phyloP scores from a whole-genome alignment of 2,888 invertebrate species.

The Eubasilissa splendida region DNA sequence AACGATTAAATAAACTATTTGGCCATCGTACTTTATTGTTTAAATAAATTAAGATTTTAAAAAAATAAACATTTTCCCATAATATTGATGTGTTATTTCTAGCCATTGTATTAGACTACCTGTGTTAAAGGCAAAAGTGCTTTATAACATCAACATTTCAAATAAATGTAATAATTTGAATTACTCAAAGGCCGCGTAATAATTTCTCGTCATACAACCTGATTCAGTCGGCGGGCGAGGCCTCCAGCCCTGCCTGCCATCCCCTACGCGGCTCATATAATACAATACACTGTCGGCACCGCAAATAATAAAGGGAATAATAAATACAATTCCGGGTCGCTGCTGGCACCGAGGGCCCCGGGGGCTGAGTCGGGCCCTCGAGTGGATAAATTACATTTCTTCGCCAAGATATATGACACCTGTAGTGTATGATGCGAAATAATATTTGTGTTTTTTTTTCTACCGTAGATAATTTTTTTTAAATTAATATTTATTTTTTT shows the following conservation, averaged over 20 bases:
- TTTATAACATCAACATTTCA: background rate
- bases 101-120: no score
- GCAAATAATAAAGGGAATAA: constrained; percentile 47
- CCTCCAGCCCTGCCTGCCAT: constrained; percentile 1
- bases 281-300: constrained; percentile 48
- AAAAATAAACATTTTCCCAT: no score
- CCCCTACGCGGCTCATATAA: constrained; percentile 43
- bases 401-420: constrained; percentile 50
- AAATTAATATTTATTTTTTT: no score
- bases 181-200: constrained; percentile 27
- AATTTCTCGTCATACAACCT: constrained; percentile 10
- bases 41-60: no score
- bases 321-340: constrained; percentile 44
- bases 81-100: no score
- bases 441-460: no score
- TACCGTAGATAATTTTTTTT: no score
- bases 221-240: constrained; percentile 13
- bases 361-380: background rate
- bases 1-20: no score
- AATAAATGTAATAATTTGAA: constrained; percentile 28
- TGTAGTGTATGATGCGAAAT: constrained; percentile 8
- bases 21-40: no score
- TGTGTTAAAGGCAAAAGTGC: no score
- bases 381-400: constrained; percentile 51
- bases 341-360: constrained; percentile 28